Conservation (phyloP, 2,888 invertebrate genomes). For the Polyommatus icarus region DNA sequence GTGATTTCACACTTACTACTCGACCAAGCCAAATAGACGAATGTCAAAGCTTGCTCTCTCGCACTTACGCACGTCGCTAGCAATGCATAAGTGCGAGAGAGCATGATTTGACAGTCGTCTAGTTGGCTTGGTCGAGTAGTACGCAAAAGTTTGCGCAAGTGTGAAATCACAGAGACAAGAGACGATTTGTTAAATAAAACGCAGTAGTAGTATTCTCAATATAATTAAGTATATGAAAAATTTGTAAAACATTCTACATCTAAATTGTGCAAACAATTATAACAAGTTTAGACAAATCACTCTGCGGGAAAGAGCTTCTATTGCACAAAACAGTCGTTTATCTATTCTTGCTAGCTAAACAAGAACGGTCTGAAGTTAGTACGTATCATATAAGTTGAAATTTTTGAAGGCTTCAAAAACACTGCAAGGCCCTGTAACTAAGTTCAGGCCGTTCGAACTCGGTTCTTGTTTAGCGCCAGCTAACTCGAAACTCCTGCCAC, state of each 20-base stretch:
- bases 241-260: constrained; percentile 36
- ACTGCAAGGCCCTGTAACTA: not conserved
- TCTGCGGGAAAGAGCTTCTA: constrained; percentile 1
- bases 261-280: constrained; percentile 39
- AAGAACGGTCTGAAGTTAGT: not conserved
- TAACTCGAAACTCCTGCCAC: constrained; percentile 1
- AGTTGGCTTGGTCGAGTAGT: no score
- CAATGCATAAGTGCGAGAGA: no score
- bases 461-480: not conserved
- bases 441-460: not conserved
- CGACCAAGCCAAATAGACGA: no score
- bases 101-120: no score
- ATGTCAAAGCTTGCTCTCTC: no score
- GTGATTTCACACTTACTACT: no score
- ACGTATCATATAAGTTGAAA: not conserved
- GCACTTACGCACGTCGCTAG: no score
- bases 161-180: not conserved
- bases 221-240: constrained; percentile 41
- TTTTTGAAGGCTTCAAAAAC: not conserved
- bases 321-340: constrained; percentile 8
- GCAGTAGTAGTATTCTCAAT: constrained; percentile 35
- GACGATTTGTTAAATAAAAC: constrained; percentile 29
- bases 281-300: constrained; percentile 19
- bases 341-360: not conserved
- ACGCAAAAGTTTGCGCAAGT: not conserved